Evolutionary conservation across 2,113 vertebrate species (phyloP).

Genomic region (Candoia aspera): DNA sequence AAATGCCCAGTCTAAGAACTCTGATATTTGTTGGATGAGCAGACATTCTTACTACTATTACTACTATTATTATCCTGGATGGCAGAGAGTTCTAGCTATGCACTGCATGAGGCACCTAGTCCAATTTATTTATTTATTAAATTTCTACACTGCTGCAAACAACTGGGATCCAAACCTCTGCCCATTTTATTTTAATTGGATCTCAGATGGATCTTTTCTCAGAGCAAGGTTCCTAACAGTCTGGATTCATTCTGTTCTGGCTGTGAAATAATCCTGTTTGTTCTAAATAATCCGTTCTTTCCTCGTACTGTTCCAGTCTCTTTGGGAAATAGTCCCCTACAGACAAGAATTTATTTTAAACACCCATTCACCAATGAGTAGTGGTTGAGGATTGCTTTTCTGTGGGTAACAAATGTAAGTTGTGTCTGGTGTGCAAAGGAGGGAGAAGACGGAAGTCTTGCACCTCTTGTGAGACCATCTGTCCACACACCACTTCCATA

Average conservation of each 20-base stretch:
- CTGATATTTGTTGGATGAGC: not conserved
- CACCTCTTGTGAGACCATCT: not conserved
- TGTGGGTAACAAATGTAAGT: constrained; percentile 7
- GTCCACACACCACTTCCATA: not conserved
- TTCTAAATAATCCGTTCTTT: not conserved
- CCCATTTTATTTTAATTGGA: not conserved
- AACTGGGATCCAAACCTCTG: not conserved
- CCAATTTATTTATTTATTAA: not conserved
- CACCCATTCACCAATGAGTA: not conserved
- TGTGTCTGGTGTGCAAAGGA: constrained; percentile 12
- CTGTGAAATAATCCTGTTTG: not conserved
- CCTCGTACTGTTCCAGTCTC: not conserved
- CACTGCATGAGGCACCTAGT: not conserved
- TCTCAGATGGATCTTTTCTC: not conserved
- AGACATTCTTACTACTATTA: not conserved
- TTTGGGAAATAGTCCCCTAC: not conserved
- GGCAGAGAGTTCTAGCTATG: not conserved
- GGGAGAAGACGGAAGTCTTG: not conserved
- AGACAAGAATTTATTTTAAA: constrained; percentile 20
- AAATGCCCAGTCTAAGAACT: not conserved
- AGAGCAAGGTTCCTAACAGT: not conserved
- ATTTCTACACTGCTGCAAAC: not conserved
- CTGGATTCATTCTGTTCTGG: not conserved
- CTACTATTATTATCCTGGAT: not conserved
- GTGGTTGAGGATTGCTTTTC: constrained; percentile 1